Percentiles rank a stretch among this genome's conserved stretches.
phyloP scores from a whole-genome alignment of 2,113 vertebrate species.

The Etia nguti region DNA sequence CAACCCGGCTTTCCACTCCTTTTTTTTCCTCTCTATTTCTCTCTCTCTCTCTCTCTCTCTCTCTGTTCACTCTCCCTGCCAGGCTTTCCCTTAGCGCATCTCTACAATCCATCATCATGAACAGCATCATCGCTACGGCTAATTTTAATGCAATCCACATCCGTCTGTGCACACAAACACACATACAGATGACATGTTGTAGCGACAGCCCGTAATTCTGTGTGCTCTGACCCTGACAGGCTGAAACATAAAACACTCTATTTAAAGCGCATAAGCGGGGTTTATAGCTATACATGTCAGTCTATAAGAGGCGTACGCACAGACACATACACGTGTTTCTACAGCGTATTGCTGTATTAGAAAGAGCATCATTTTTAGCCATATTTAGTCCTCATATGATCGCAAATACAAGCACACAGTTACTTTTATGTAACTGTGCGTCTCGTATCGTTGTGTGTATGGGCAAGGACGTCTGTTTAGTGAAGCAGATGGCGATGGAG shows the following conservation, averaged over 20 bases:
- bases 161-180: not conserved
- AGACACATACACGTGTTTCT: not conserved
- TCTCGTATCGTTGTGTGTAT: not conserved
- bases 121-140: not conserved
- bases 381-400: not conserved
- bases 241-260: constrained; percentile 38
- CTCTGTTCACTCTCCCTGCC: not conserved
- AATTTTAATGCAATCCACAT: constrained; percentile 4
- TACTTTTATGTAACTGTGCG: not conserved
- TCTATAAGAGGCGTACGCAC: not conserved
- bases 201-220: constrained; percentile 32
- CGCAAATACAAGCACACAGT: not conserved
- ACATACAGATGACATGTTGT: not conserved
- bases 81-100: not conserved
- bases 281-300: constrained; percentile 9
- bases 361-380: not conserved
- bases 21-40: not conserved
- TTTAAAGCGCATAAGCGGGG: constrained; percentile 22
- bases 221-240: constrained; percentile 12
- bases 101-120: constrained; percentile 19
- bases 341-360: not conserved
- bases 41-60: not conserved
- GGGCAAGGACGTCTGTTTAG: not conserved
- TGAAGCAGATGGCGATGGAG: constrained; percentile 46
- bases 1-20: not conserved